Evolutionary conservation across 2,797 vertebrate genomes (phyloP), one percentile per base, ranked within the genome.

Genomic region (Alosa sapidissima): DNA sequence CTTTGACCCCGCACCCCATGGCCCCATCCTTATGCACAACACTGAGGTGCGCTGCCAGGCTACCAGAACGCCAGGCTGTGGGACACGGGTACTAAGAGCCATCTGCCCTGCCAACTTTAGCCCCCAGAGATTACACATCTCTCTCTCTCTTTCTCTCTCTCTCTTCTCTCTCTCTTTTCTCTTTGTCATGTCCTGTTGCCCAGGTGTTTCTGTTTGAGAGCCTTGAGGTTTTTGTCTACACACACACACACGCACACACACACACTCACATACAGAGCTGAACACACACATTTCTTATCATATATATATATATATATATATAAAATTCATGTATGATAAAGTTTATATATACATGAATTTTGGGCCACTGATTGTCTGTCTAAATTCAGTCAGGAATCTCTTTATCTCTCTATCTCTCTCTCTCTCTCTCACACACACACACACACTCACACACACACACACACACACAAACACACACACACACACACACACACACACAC

Each of bases 1-100:
- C 81, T 75, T 88, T 58, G 89, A 84, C 83, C 65, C 3, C 8
- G 24, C 41, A 86, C 85, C 94, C 95, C 91, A 84, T 95, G 36
- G 86, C 85, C 94, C 95, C 91, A 84, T 95, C 94, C 94, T 96
- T 96, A 96, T 96, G 95, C 95, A 96, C 95, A 96, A 96, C 94
- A 96, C 93, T 95, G 94, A 96, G 94, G 95, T 93, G 68, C 16
- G 68, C 14, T 7, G 33, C 33, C 68, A 36, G 62, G 93, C 92
- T 95, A 94, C 94, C 95, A 48, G 47, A 3, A 51, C 13, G 49
- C 49, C 49, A 94, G 95, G 93, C 95, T 94, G 93, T 91, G 93
- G 94, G 94, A 96, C 95, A 96, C 95, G 95, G 95, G 95, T 96
- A 96, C 95, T 95, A 95, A 94, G 95, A 96, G 95, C 95, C 95